Percentiles rank a stretch among this genome's conserved stretches.
phyloP scores from a whole-genome alignment of 1,140 invertebrate genomes.

The Aphidius gifuensis region DNA sequence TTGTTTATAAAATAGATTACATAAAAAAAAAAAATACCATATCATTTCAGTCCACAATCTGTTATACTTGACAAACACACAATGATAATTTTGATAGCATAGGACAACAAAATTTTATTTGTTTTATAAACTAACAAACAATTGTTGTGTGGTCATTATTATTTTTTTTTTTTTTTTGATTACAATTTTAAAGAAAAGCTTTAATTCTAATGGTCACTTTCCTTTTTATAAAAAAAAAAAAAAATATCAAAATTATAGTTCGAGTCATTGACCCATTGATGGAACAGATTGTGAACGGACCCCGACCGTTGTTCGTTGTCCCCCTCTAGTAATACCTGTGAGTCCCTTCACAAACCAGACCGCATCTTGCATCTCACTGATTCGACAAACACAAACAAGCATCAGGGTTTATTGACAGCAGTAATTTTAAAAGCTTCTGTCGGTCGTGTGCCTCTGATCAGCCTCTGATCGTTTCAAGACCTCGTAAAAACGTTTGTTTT shows the following conservation, averaged over 20 bases:
- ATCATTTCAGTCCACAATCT: no score
- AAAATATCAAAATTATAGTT: not conserved
- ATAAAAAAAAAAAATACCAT: no score
- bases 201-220: not conserved
- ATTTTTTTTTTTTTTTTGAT: no score
- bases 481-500: constrained; percentile 29
- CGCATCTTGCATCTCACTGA: not conserved
- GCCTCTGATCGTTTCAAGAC: constrained; percentile 54
- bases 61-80: no score
- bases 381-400: constrained; percentile 30
- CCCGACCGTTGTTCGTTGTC: constrained; percentile 25
- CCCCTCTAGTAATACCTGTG: not conserved
- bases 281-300: constrained; percentile 22
- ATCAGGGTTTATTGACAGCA: constrained; percentile 54
- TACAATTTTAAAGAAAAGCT: not conserved
- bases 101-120: no score
- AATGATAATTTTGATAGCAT: no score
- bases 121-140: no score
- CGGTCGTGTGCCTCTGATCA: constrained; percentile 53
- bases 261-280: constrained; percentile 9
- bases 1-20: no score
- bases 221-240: not conserved
- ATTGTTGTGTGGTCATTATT: no score
- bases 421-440: constrained; percentile 54
- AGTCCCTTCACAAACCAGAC: constrained; percentile 5